Conservation (phyloP, 2,113 vertebrate genomes). For the Mesocricetus auratus region DNA sequence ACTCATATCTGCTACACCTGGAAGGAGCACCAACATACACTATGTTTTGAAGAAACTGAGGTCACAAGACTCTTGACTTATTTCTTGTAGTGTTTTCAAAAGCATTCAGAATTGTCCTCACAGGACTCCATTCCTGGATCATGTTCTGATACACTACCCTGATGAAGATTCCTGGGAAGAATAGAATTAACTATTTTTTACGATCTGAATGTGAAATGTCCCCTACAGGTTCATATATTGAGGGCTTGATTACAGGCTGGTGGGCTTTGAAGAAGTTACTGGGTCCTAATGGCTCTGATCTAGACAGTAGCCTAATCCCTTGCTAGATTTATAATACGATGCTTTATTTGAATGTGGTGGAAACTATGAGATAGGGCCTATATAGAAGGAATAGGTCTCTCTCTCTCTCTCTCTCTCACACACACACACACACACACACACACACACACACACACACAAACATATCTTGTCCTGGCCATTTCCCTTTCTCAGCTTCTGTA, state of each 20-base stretch:
- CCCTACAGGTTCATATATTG: background rate
- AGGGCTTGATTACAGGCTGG: background rate
- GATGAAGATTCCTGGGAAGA: background rate
- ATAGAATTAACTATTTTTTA: background rate
- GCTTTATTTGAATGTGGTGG: background rate
- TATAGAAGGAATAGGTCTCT: background rate
- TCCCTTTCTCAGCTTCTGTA: background rate
- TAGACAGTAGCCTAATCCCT: background rate
- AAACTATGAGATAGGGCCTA: background rate
- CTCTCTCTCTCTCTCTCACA: too few species aligned
- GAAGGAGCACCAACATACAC: background rate
- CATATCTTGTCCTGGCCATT: background rate
- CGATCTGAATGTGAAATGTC: background rate
- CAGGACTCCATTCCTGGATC: background rate
- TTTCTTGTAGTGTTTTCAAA: background rate
- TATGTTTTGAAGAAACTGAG: background rate
- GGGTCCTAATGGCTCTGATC: background rate
- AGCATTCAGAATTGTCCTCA: background rate
- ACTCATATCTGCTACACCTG: background rate
- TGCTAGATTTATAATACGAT: background rate
- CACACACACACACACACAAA: too few species aligned
- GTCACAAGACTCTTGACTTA: background rate
- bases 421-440: too few species aligned
- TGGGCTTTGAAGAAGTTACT: background rate
- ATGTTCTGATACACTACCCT: background rate